phyloP scores from a whole-genome alignment of 2,888 invertebrate species.

The Mesorhabditis spiculigera region DNA sequence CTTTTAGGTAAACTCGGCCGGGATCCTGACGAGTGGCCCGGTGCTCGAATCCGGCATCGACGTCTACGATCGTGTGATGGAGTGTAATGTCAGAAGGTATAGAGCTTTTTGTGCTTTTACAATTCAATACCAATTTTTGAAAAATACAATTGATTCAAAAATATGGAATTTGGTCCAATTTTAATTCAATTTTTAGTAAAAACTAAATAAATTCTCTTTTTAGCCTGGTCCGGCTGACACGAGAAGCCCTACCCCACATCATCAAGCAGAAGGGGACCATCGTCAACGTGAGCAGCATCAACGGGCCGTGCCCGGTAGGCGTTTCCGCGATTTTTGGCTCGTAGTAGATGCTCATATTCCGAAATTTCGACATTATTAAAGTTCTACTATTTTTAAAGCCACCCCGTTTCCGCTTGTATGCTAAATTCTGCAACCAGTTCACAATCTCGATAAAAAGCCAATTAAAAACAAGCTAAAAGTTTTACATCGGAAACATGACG shows the following conservation, averaged over 20 bases:
- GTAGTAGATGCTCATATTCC: too few relatives aligned
- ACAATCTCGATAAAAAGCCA: too few relatives aligned
- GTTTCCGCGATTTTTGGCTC: too few relatives aligned
- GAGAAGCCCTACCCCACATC: slow-evolving; percentile 52
- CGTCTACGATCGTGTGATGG: slow-evolving; percentile 84
- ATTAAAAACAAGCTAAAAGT: too few relatives aligned
- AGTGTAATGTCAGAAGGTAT: slow-evolving; percentile 69
- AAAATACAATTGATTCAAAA: background rate
- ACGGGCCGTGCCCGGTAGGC: slow-evolving; percentile 73
- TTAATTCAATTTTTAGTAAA: background rate
- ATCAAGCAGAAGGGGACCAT: slow-evolving; percentile 70
- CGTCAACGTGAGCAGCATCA: slow-evolving; percentile 88
- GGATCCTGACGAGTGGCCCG: slow-evolving; percentile 48
- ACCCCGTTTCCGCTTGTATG: too few relatives aligned
- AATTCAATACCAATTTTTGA: background rate
- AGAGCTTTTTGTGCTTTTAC: background rate
- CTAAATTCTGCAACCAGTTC: too few relatives aligned
- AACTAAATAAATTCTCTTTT: slow-evolving; percentile 12
- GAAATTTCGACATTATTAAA: too few relatives aligned
- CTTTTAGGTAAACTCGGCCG: slow-evolving; percentile 51
- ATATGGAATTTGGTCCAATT: background rate
- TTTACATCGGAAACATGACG: too few relatives aligned
- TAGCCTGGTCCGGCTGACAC: slow-evolving; percentile 50
- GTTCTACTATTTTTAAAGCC: too few relatives aligned
- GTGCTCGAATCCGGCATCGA: slow-evolving; percentile 40